These are phyloP conservation scores for Epinotia ramella DNA, from an alignment of 2,888 invertebrate species.

Conservation along the genomic window DNA sequence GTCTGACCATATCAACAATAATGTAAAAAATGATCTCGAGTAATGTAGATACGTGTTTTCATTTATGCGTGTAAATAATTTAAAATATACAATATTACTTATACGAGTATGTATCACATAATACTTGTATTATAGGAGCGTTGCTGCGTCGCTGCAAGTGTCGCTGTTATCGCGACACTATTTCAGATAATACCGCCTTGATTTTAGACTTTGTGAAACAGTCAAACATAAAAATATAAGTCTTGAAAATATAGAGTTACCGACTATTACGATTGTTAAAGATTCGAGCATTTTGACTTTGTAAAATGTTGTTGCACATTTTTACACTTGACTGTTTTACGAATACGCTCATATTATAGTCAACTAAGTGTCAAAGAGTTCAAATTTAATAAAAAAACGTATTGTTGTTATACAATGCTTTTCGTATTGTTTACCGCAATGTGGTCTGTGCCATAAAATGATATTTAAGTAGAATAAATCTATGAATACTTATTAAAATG, in stretches of 20 bases:
- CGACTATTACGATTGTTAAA: too few relatives aligned
- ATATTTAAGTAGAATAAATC: conserved; percentile 13
- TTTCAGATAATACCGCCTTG: neutral
- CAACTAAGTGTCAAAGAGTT: conserved; percentile 11
- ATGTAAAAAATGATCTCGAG: conserved; percentile 51
- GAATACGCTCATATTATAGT: conserved; percentile 4
- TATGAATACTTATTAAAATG: conserved; percentile 20
- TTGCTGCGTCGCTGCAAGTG: neutral
- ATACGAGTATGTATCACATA: neutral
- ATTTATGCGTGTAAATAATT: conserved; percentile 30
- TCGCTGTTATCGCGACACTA: neutral
- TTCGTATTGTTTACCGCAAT: conserved; percentile 15
- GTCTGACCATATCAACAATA: conserved; percentile 62
- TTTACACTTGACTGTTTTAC: neutral
- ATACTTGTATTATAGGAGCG: neutral
- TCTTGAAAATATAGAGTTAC: neutral
- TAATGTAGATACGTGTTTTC: conserved; percentile 47
- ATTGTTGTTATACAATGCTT: neutral
- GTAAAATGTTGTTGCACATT: neutral
- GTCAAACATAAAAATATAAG: conserved; percentile 1
- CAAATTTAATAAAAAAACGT: conserved; percentile 1
- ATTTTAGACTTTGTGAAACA: neutral
- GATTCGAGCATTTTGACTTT: neutral
- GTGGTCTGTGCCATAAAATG: conserved; percentile 17
- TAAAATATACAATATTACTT: conserved; percentile 26